Evolutionary conservation across 2,888 invertebrate species (phyloP), one percentile per base, ranked within the genome.

Genomic region (Apoda limacodes): DNA sequence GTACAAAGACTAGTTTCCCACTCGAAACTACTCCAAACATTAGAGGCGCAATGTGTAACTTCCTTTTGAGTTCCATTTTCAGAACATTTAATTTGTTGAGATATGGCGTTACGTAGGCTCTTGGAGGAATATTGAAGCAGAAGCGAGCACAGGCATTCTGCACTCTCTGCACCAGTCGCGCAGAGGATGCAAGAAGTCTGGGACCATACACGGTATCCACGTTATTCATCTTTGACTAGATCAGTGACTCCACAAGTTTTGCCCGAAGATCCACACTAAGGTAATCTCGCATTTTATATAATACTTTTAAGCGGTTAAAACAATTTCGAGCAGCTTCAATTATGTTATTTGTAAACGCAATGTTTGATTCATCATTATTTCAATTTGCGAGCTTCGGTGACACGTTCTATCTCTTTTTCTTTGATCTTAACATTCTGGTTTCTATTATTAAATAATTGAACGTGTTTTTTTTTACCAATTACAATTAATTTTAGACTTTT

Each of bases 341-440:
- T 3, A 39, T 13, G 9, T 39, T 30, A 9, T 23, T 32, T 13
- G 37, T 35, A 39, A 41, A n/a, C 28, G 38, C 17, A 41, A 11
- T n/a, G 13, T 9, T 4, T 30, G 33, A 13, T 42, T 35, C 33
- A 42, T 37, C 3, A 37, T 6, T 2, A 39, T 9, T 2, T 32
- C 42, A 42, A 29, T 17, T 38, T 41, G 7, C 34, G 24, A 2
- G 26, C 40, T 21, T 43, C 38, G 1, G 6, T n/a, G 11, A 41
- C 34, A 2, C 34, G 20, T 9, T 32, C 32, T 5, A 41, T 22
- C 5, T 4, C 3, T 9, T 12, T 10, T 17, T 24, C 24, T 3
- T 20, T 25, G 3, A 33, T 22, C 5, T 3, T 3, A 6, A 37
- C 5, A 7, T 22, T 13, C 9, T n/a, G n/a, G n/a, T n/a, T n/a